Evolutionary conservation across 2,797 vertebrate genomes (phyloP).

Genomic region (Cetoscarus ocellatus): DNA sequence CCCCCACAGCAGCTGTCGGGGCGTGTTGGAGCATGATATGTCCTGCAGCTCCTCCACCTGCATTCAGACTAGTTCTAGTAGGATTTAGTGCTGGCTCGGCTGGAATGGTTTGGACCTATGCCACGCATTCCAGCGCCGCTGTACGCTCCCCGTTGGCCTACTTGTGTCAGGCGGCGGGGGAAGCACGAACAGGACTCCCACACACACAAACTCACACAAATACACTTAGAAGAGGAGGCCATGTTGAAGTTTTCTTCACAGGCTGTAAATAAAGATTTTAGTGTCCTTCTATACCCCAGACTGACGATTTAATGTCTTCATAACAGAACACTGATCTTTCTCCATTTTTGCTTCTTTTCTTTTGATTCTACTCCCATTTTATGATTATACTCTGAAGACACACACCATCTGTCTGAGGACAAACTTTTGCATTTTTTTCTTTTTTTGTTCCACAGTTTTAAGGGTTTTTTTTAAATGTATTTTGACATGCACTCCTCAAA

Average conservation of each 20-base stretch:
- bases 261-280: constrained; percentile 46
- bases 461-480: too few relatives aligned
- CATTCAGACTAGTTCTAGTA: constrained; percentile 33
- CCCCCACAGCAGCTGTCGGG: constrained; percentile 61
- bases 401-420: too few relatives aligned
- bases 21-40: constrained; percentile 26
- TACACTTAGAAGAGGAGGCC: not conserved
- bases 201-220: constrained; percentile 5
- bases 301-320: not conserved
- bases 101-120: constrained; percentile 61
- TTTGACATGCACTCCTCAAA: too few relatives aligned
- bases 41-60: constrained; percentile 17
- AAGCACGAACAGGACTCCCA: constrained; percentile 16
- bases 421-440: too few relatives aligned
- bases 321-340: not conserved
- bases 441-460: too few relatives aligned
- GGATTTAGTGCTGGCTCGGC: constrained; percentile 46
- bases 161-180: constrained; percentile 42
- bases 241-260: not conserved
- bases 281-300: not conserved
- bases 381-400: too few relatives aligned
- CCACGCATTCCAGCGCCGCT: constrained; percentile 68
- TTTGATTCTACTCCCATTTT: not conserved
- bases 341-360: not conserved
- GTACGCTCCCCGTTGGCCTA: constrained; percentile 52